Evolutionary conservation across 2,113 vertebrate genomes (phyloP), one percentile per base, ranked within the genome.

Genomic region (Alouatta palliata): DNA sequence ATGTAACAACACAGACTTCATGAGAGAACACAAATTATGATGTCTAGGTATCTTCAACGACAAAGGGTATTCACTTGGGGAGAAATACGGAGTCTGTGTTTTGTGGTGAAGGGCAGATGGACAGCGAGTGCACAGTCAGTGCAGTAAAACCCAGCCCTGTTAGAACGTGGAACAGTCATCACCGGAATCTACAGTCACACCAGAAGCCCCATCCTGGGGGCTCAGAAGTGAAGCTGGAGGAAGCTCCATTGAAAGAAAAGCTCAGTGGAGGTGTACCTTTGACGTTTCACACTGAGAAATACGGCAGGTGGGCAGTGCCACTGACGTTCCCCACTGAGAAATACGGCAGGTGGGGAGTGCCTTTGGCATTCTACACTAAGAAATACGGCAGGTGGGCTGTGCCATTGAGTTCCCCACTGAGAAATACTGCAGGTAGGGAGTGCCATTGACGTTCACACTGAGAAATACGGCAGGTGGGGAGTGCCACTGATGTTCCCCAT

Each of bases 21-120:
- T 1, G 0, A 4, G 1, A 3, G 23, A 7, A 12, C 30, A n/a
- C 23, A 8, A 20, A 30, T 1, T 3, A 4, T 5, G 14, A 3
- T 30, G 58, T 76, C 56, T 14, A 32, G 17, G 21, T 2, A 14
- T 12, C 1, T 5, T 9, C 5, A 5, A 2, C 3, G 25, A 61
- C 9, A 58, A 6, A 49, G 0, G 12, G 4, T 4, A 35, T 6
- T 40, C 43, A 6, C 8, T 7, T 40, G 68, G 52, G 68, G 23
- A 27, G 16, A 47, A 58, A 16, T 6, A 0, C 0, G 30, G n/a
- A 35, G 43, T 10, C 16, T 6, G 2, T 0, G 6, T 32, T 32
- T 87, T 6, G 17, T 8, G 21, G 30, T 0, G 17, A 58, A 10
- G 43, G 17, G 27, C 3, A 11, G 52, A 19, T 4, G 4, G n/a